Conservation (phyloP, 2,113 vertebrate species). For the Protomyctophum bolini region DNA sequence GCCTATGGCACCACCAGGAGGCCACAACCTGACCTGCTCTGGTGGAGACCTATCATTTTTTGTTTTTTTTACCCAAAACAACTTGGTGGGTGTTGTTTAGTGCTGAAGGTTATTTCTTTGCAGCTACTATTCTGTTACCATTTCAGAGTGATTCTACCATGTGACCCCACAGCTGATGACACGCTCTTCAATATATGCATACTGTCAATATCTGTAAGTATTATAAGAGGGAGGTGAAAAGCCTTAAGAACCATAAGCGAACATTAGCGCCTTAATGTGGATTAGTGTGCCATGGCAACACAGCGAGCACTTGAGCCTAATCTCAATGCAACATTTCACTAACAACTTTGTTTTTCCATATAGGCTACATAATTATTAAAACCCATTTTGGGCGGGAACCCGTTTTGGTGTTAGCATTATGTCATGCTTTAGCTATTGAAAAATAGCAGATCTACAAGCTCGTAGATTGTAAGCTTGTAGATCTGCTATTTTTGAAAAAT, state of each 20-base stretch:
- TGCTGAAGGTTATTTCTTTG: not conserved
- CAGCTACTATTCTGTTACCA: not conserved
- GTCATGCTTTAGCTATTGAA: no score
- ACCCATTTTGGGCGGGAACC: no score
- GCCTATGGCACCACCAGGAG: no score
- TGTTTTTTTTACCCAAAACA: not conserved
- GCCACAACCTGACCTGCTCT: no score
- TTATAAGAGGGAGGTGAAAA: conserved; percentile 8
- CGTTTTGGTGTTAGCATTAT: no score
- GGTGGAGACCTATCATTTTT: no score
- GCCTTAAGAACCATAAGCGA: no score
- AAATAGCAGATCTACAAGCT: no score
- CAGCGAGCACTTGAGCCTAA: not conserved
- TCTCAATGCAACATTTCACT: not conserved
- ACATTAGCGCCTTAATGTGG: no score
- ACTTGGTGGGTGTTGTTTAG: not conserved
- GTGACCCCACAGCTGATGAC: conserved; percentile 67
- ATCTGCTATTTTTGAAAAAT: no score
- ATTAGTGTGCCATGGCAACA: not conserved
- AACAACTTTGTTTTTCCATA: not conserved
- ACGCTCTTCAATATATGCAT: conserved; percentile 66
- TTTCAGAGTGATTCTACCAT: conserved; percentile 69
- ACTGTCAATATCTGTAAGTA: conserved; percentile 69
- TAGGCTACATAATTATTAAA: not conserved
- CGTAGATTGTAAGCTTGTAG: no score